phyloP scores from a whole-genome alignment of 1,140 invertebrate genomes.

The Drosophila kurseongensis region DNA sequence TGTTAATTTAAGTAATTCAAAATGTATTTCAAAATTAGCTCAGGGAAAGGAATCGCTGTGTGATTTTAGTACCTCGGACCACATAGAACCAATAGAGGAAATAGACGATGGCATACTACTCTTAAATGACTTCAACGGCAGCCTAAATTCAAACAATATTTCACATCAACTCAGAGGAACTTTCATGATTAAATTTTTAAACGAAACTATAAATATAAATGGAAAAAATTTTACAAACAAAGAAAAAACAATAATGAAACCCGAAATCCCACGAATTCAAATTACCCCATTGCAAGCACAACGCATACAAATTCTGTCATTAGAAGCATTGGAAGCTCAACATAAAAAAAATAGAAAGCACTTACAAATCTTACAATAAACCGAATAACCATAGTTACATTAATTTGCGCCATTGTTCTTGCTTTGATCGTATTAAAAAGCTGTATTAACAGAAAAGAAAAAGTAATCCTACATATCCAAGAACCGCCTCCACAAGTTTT shows the following conservation, averaged over 20 bases:
- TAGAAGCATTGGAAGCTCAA: background rate
- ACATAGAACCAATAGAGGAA: constrained; percentile 9
- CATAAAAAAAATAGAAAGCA: background rate
- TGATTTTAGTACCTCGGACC: constrained; percentile 15
- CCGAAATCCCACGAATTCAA: background rate
- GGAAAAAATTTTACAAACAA: background rate
- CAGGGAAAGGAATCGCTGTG: constrained; percentile 8
- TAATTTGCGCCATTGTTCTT: no score
- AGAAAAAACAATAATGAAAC: background rate
- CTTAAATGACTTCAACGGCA: background rate
- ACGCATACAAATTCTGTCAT: no score
- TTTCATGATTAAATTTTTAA: background rate
- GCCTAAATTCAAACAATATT: background rate
- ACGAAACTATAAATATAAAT: background rate
- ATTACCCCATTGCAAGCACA: no score
- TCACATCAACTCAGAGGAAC: background rate
- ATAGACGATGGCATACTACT: background rate
- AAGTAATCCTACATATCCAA: background rate
- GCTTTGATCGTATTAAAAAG: background rate
- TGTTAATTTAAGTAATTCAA: constrained; percentile 6
- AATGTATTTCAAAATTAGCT: constrained; percentile 15
- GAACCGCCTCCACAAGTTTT: no score
- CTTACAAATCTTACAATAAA: background rate
- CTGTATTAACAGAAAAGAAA: background rate
- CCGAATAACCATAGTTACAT: background rate